Evolutionary conservation across 2,888 invertebrate species (phyloP), one percentile per base, ranked within the genome.

Genomic region (Polietes domitor): DNA sequence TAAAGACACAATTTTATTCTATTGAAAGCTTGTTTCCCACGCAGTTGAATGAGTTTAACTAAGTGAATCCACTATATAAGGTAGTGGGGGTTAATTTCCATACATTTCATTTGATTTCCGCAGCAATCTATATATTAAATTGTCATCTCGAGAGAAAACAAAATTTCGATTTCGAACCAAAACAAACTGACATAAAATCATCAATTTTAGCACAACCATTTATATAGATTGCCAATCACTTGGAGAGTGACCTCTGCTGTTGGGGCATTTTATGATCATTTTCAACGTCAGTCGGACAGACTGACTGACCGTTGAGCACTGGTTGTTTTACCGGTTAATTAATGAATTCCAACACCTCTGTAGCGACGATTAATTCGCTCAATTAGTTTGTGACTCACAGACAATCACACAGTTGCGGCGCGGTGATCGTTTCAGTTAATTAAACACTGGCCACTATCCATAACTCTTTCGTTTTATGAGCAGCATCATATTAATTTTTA

Each of bases 381-480:
- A 63, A 63, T 63, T 32, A 28, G 63, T 28, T 17, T 63, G 37
- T 63, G 63, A 63, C 37, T 63, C 63, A 63, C 28, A 32, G 3
- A 55, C 21, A 28, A 37, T 32, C 32, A n/a, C 26, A 28, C 32
- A 26, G 26, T 58, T 15, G 47, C n/a, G 41, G 47, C 47, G 47
- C 47, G 47, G n/a, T n/a, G 47, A 47, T 47, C 58, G 58, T 58
- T 58, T 63, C 70, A 71, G 53, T 72, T 58, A 76, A 79, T 72
- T 68, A 72, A 70, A 77, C 24, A 73, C 72, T 26, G 63, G 50
- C 26, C 28, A 76, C 26, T 55, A n/a, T 37, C 63, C 19, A 58
- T 70, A 77, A 80, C 80, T 80, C 70, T 43, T 28, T 71, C 32
- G 77, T 73, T 80, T 80, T 80, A 83, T 28, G 43, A 58, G 55